Evolutionary conservation across 2,888 invertebrate species (phyloP).

Genomic region (Spodoptera picta): DNA sequence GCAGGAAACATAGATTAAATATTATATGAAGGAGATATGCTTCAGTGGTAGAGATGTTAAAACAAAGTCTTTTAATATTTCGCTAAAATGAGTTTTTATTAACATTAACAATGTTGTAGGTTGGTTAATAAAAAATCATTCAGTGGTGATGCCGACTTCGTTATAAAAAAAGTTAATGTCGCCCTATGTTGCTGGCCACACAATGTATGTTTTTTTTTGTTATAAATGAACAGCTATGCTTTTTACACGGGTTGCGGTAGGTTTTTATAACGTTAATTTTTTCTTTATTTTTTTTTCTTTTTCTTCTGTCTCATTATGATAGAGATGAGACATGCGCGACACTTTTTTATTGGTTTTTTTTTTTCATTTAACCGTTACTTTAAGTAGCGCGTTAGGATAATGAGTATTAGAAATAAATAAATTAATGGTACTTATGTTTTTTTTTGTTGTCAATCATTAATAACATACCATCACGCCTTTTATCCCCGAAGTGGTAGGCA

Average conservation of each 20-base stretch:
- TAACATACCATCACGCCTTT: too few species aligned
- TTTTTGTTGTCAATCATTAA: too few species aligned
- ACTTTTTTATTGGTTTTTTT: conserved; percentile 4
- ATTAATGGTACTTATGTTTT: too few species aligned
- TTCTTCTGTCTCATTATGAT: conserved; percentile 17
- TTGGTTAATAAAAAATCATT: conserved; percentile 42
- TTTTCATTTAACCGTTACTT: conserved; percentile 8
- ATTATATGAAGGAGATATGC: conserved; percentile 50
- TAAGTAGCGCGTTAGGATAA: background rate
- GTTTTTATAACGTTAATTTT: conserved; percentile 10
- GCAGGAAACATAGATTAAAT: conserved; percentile 57
- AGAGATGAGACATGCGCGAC: conserved; percentile 3
- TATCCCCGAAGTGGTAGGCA: too few species aligned
- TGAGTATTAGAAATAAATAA: too few species aligned
- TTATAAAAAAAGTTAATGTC: conserved; percentile 46
- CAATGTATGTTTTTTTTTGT: conserved; percentile 24
- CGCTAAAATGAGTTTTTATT: conserved; percentile 40
- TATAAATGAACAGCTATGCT: conserved; percentile 27
- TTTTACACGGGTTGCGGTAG: conserved; percentile 11
- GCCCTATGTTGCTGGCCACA: conserved; percentile 17
- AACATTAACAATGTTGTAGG: conserved; percentile 43
- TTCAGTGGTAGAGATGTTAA: conserved; percentile 33
- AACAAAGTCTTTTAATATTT: conserved; percentile 42
- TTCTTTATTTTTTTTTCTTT: conserved; percentile 24
- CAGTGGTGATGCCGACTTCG: conserved; percentile 10